A percentile compares a stretch with the other conserved stretches of the same genome.
These are phyloP conservation scores for Clavelina lepadiformis DNA, from an alignment of 23 tunicate species.

Conservation along the genomic window DNA sequence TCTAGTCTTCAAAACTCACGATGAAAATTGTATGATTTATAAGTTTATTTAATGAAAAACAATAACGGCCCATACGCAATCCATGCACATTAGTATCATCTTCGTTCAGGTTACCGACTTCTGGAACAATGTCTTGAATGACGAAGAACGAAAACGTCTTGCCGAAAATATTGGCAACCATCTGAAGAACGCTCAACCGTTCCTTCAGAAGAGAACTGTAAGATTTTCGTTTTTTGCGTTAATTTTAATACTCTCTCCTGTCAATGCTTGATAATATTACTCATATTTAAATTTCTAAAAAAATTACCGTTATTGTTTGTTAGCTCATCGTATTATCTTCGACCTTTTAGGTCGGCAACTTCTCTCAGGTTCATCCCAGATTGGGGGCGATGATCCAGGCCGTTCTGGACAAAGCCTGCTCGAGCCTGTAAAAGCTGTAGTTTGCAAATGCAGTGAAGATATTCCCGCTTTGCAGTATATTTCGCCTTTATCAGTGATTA, in stretches of 20 bases:
- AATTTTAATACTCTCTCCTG: neutral
- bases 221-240: neutral
- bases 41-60: no score
- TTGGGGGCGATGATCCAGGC: slow-evolving; percentile 70
- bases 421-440: slow-evolving; percentile 26
- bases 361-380: slow-evolving; percentile 38
- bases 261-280: neutral
- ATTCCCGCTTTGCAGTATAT: no score
- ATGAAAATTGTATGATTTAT: no score
- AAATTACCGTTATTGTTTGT: neutral
- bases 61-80: no score
- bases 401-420: slow-evolving; percentile 36
- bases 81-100: neutral
- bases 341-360: slow-evolving; percentile 49
- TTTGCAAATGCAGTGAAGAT: no score
- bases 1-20: no score
- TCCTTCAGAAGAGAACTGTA: slow-evolving; percentile 83
- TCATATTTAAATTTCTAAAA: neutral
- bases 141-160: slow-evolving; percentile 66
- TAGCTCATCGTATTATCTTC: neutral
- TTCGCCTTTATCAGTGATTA: no score
- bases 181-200: slow-evolving; percentile 83
- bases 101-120: slow-evolving; percentile 44
- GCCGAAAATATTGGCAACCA: slow-evolving; percentile 94
- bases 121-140: slow-evolving; percentile 70